Conservation (phyloP, 2,888 invertebrate genomes). For the Coenonympha glycerion region DNA sequence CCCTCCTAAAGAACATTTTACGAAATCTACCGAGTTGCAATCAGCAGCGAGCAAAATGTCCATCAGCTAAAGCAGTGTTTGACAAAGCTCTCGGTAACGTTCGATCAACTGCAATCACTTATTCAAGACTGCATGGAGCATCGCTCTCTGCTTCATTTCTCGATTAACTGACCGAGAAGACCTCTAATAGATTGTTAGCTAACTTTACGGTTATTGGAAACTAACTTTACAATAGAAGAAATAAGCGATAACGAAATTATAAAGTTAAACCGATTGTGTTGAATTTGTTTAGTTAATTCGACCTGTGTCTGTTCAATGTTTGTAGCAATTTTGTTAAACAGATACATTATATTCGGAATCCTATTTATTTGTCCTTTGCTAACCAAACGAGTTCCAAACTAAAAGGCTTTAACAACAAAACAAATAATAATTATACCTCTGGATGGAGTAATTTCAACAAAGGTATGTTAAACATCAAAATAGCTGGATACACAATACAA, state of each 20-base stretch:
- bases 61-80: constrained; percentile 26
- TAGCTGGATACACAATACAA: too few relatives aligned
- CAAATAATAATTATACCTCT: not conserved
- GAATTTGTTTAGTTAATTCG: too few relatives aligned
- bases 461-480: not conserved
- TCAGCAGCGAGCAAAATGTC: constrained; percentile 10
- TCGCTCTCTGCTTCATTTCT: constrained; percentile 19
- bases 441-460: not conserved
- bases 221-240: too few relatives aligned
- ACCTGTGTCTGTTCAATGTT: too few relatives aligned
- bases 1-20: too few relatives aligned
- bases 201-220: too few relatives aligned
- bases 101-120: constrained; percentile 33
- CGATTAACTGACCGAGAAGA: constrained; percentile 7
- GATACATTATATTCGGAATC: not conserved
- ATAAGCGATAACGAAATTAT: too few relatives aligned
- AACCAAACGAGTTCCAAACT: not conserved
- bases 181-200: constrained; percentile 2
- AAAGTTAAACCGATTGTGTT: too few relatives aligned
- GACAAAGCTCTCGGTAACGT: constrained; percentile 32
- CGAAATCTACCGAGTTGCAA: too few relatives aligned
- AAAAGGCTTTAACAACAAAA: not conserved
- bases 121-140: constrained; percentile 27
- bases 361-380: not conserved
- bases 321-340: not conserved